Percentiles rank a stretch among this genome's conserved stretches.
Conservation (phyloP, 2,888 invertebrate species). For the Tipula unca region DNA sequence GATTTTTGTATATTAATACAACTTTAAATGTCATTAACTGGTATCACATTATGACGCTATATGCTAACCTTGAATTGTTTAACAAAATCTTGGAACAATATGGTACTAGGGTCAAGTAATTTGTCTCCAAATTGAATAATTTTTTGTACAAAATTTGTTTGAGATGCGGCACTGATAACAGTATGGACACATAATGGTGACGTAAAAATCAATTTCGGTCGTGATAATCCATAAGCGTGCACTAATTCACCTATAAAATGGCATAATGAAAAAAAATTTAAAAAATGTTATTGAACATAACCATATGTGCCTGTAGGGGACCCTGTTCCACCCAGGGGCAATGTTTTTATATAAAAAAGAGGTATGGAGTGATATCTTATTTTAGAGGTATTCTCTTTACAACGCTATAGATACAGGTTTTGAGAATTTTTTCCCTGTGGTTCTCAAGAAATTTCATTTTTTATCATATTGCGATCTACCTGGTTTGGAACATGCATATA, state of each 20-base stretch:
- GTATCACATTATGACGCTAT: neutral
- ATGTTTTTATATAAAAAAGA: no score
- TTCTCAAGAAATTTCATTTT: no score
- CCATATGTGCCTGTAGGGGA: no score
- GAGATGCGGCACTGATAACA: conserved; percentile 47
- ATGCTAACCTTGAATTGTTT: conserved; percentile 27
- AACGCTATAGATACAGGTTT: no score
- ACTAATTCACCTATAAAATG: conserved; percentile 53
- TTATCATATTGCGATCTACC: no score
- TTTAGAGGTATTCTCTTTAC: no score
- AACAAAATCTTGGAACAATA: conserved; percentile 27
- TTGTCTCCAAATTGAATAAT: conserved; percentile 50
- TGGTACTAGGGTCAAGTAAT: conserved; percentile 2
- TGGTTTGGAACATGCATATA: no score
- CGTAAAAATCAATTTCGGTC: conserved; percentile 60
- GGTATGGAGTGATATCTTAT: no score
- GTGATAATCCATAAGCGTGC: conserved; percentile 58
- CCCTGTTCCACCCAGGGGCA: no score
- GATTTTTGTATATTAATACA: neutral
- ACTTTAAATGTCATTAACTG: neutral
- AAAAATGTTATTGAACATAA: no score
- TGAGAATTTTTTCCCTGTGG: no score
- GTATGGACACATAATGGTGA: conserved; percentile 37
- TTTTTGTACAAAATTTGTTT: conserved; percentile 46
- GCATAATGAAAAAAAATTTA: neutral